Conservation (phyloP, 2,113 vertebrate genomes). For the Macquaria australasica region DNA sequence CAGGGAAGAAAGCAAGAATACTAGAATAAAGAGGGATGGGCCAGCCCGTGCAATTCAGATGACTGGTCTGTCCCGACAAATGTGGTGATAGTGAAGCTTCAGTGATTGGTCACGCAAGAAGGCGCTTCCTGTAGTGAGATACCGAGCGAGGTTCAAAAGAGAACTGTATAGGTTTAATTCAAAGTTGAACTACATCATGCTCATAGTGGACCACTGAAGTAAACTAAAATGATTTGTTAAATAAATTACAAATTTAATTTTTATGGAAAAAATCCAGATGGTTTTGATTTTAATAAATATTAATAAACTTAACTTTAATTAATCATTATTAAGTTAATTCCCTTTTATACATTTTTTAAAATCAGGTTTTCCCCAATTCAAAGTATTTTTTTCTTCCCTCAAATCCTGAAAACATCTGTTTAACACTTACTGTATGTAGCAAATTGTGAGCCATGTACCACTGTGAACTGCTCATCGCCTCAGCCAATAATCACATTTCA, state of each 20-base stretch:
- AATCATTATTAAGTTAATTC: neutral
- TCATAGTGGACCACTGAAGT: neutral
- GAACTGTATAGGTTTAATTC: neutral
- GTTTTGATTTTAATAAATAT: neutral
- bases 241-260: neutral
- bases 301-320: neutral
- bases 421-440: neutral
- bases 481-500: constrained; percentile 36
- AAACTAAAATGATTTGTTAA: neutral
- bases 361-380: neutral
- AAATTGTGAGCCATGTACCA: neutral
- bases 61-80: no score
- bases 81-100: no score
- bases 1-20: neutral
- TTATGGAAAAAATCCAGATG: neutral
- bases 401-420: neutral
- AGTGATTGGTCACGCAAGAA: no score
- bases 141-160: neutral
- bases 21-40: no score
- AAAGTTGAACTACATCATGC: neutral
- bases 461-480: constrained; percentile 13
- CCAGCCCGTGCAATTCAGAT: no score
- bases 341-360: neutral
- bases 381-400: neutral
- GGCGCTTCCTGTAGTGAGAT: neutral